Conservation (phyloP, 2,797 vertebrate genomes). For the Meriones psammophilus region DNA sequence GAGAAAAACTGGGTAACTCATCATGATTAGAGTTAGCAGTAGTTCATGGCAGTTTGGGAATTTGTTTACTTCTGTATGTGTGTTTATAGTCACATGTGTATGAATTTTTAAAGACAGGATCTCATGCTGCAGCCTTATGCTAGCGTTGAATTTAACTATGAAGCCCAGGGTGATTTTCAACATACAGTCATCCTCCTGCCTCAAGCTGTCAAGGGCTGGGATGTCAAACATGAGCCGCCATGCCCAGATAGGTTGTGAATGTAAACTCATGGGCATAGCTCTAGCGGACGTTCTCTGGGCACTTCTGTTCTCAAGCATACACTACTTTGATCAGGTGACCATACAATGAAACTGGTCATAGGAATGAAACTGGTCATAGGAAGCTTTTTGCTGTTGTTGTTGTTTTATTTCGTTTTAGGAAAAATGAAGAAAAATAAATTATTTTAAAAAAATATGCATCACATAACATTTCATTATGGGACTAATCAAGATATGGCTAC, state of each 20-base stretch:
- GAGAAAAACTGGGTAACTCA: background rate
- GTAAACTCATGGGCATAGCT: background rate
- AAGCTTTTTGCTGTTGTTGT: background rate
- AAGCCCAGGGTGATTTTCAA: background rate
- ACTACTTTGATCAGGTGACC: background rate
- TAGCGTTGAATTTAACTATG: background rate
- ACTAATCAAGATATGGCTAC: background rate
- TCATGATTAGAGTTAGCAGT: background rate
- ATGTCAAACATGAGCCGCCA: background rate
- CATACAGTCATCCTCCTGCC: background rate
- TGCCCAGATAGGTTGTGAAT: background rate
- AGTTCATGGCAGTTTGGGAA: background rate
- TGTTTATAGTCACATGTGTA: background rate
- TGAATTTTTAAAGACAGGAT: background rate
- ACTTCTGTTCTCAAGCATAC: background rate
- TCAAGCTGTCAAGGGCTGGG: background rate
- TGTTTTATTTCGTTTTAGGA: background rate
- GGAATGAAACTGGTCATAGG: background rate
- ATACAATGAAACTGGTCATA: background rate
- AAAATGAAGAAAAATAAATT: background rate
- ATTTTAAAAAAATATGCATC: background rate
- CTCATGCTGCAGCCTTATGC: background rate
- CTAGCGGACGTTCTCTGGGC: rapidly evolving
- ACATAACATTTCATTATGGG: background rate
- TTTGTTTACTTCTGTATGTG: background rate